These are phyloP conservation scores for Frieseomelitta varia DNA, from an alignment of 1,140 invertebrate species.

Conservation along the genomic window DNA sequence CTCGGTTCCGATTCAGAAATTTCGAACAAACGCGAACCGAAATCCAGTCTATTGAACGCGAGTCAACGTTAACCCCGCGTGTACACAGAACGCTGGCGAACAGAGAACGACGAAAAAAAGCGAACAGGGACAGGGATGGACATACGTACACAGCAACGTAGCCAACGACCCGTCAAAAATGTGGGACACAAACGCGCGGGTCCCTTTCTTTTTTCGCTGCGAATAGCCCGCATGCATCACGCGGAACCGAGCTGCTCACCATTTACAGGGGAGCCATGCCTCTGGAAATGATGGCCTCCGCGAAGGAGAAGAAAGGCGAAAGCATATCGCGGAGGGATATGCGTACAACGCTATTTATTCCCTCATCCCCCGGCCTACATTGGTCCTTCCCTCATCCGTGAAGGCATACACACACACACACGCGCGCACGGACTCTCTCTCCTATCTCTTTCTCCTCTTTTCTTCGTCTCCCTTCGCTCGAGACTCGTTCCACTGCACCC, in stretches of 20 bases:
- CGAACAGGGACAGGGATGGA: constrained; percentile 3
- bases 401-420: not conserved
- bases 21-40: not conserved
- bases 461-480: constrained; percentile 12
- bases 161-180: constrained; percentile 69
- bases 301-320: constrained; percentile 62
- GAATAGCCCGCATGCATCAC: constrained; percentile 71
- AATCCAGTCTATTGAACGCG: constrained; percentile 25
- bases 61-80: constrained; percentile 16
- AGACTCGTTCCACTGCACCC: not conserved
- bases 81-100: not conserved
- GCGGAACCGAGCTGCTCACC: constrained; percentile 45
- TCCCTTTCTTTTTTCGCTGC: constrained; percentile 55
- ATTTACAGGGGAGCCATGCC: constrained; percentile 62
- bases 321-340: constrained; percentile 58
- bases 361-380: constrained; percentile 22
- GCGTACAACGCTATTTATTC: constrained; percentile 63
- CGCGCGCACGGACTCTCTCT: not conserved
- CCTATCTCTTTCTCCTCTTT: not conserved
- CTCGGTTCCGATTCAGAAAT: not conserved
- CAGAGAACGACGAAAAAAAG: constrained; percentile 31
- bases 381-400: constrained; percentile 32
- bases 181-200: constrained; percentile 61
- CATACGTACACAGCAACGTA: constrained; percentile 34
- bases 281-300: constrained; percentile 67